A percentile compares a stretch with the other conserved stretches of the same genome.
Evolutionary conservation across 2,113 vertebrate genomes (phyloP).

Genomic region (Struthidea cinerea): DNA sequence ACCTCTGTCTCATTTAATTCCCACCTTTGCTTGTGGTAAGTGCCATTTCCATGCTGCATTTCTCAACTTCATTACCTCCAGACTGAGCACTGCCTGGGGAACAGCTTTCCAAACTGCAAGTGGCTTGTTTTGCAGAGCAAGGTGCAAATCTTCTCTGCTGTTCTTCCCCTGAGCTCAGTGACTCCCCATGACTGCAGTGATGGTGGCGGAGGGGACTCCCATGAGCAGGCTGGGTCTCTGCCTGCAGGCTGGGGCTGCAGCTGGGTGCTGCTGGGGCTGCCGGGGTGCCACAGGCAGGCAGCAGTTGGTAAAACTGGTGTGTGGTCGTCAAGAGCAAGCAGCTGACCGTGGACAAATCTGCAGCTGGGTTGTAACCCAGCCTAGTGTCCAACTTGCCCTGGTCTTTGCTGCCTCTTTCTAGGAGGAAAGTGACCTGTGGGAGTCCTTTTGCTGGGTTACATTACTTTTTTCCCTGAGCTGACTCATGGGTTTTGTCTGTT

Average conservation of each 20-base stretch:
- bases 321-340: not conserved
- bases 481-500: not conserved
- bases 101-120: not conserved
- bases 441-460: not conserved
- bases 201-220: rapidly evolving
- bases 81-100: not conserved
- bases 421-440: not conserved
- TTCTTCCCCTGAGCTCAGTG: not conserved
- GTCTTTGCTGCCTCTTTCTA: not conserved
- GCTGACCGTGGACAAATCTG: not conserved
- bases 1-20: constrained; percentile 44
- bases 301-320: not conserved
- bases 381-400: not conserved
- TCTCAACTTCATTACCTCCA: not conserved
- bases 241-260: not conserved
- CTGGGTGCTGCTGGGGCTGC: not conserved
- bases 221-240: not conserved
- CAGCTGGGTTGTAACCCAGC: not conserved
- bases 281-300: not conserved
- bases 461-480: not conserved
- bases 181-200: not conserved
- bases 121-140: not conserved
- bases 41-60: not conserved
- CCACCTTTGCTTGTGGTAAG: not conserved
- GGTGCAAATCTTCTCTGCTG: not conserved